Evolutionary conservation across 2,113 vertebrate genomes (phyloP).

Genomic region (Deroptyus accipitrinus): DNA sequence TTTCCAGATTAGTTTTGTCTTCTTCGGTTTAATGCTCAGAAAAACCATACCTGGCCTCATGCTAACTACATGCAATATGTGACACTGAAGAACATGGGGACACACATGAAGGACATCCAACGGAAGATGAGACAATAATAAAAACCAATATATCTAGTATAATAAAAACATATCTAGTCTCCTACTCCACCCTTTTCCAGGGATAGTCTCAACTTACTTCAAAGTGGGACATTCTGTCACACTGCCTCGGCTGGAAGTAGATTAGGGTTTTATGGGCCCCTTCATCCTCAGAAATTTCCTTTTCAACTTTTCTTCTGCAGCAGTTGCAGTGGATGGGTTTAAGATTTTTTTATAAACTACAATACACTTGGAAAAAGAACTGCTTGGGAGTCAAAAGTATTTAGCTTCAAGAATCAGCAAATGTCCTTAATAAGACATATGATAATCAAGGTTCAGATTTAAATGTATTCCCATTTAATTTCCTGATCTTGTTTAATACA

Average conservation of each 20-base stretch:
- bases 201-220: neutral
- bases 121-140: neutral
- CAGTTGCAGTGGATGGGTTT: neutral
- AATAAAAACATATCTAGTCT: neutral
- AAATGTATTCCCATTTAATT: neutral
- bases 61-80: neutral
- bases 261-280: neutral
- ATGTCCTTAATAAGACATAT: neutral
- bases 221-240: neutral
- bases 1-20: neutral
- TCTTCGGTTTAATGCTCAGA: neutral
- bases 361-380: neutral
- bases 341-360: neutral
- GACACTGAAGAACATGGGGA: neutral
- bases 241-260: neutral
- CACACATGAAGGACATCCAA: neutral
- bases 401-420: conserved; percentile 1
- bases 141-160: neutral
- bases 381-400: neutral
- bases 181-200: neutral
- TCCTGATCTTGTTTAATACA: neutral
- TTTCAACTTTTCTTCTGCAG: conserved; percentile 5
- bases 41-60: neutral
- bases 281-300: conserved; percentile 26
- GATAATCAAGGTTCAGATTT: neutral